phyloP scores from a whole-genome alignment of 2,888 invertebrate genomes.

The Sarcophaga caerulescens region DNA sequence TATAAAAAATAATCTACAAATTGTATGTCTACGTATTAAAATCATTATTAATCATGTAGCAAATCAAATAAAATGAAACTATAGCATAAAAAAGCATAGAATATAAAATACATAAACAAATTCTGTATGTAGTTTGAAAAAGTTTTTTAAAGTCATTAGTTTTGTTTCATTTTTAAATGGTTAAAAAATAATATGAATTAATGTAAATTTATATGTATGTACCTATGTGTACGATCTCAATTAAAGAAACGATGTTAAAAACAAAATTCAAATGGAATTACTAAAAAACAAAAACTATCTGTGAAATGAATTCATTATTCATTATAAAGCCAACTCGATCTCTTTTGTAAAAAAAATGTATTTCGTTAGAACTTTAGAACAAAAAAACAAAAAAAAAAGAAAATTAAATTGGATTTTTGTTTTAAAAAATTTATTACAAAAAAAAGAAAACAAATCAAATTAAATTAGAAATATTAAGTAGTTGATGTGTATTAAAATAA shows the following conservation, averaged over 20 bases:
- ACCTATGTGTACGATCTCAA: constrained; percentile 47
- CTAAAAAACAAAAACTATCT: background rate
- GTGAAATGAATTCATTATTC: constrained; percentile 2
- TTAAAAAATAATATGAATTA: background rate
- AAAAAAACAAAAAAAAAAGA: background rate
- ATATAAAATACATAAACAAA: background rate
- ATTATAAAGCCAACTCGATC: constrained; percentile 12
- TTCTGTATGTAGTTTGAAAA: background rate
- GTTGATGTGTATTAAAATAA: background rate
- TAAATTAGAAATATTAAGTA: background rate
- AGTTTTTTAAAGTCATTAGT: background rate
- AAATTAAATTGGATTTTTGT: background rate
- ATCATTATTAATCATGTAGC: no score
- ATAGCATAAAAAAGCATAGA: background rate
- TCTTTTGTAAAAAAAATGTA: constrained; percentile 4
- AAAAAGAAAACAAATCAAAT: background rate
- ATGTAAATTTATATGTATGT: background rate
- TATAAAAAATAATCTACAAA: no score
- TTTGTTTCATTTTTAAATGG: no score
- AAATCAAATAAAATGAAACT: background rate
- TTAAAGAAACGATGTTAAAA: constrained; percentile 11
- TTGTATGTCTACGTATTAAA: no score
- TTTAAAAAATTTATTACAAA: background rate
- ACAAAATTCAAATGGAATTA: constrained; percentile 2
- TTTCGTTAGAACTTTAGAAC: background rate